A percentile compares a stretch with the other conserved stretches of the same genome.
Evolutionary conservation across 2,113 vertebrate genomes (phyloP).

Genomic region (Pterocles burchelli): DNA sequence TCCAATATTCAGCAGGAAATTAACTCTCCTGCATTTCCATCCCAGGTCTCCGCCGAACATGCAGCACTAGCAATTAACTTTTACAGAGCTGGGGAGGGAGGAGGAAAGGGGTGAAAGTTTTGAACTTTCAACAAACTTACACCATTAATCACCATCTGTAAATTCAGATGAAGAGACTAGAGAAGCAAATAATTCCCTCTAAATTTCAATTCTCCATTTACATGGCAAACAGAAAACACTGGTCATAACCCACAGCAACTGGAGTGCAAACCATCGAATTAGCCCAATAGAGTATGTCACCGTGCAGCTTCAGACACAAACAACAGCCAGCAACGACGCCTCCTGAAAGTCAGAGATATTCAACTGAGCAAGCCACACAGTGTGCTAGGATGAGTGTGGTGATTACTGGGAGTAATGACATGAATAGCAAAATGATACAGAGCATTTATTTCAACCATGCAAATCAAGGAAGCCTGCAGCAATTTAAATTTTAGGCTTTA

Average conservation of each 20-base stretch:
- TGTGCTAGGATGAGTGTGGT: conserved; percentile 27
- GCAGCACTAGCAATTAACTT: conserved; percentile 30
- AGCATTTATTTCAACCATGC: conserved; percentile 48
- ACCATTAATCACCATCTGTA: not conserved
- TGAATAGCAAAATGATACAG: conserved; percentile 57
- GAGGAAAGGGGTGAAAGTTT: not conserved
- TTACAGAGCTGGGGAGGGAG: not conserved
- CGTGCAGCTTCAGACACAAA: conserved; percentile 58
- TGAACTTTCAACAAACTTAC: not conserved
- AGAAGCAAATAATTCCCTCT: conserved; percentile 7
- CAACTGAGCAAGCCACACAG: conserved; percentile 34
- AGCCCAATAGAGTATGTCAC: conserved; percentile 62
- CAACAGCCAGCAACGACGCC: conserved; percentile 22
- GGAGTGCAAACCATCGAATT: conserved; percentile 64
- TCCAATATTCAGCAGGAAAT: conserved; percentile 30
- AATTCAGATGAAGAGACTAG: conserved; percentile 1
- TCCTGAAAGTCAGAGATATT: conserved; percentile 63
- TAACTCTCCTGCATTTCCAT: conserved; percentile 11
- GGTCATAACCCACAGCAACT: conserved; percentile 49
- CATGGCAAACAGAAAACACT: conserved; percentile 41
- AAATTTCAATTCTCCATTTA: conserved; percentile 52
- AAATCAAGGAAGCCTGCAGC: conserved; percentile 57
- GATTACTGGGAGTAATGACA: conserved; percentile 63
- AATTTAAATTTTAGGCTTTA: conserved; percentile 51
- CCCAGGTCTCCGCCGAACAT: conserved; percentile 7